Base-by-base conservation (phyloP, 2,888 invertebrate genomes). In the Cryptus viduatorius region DNA sequence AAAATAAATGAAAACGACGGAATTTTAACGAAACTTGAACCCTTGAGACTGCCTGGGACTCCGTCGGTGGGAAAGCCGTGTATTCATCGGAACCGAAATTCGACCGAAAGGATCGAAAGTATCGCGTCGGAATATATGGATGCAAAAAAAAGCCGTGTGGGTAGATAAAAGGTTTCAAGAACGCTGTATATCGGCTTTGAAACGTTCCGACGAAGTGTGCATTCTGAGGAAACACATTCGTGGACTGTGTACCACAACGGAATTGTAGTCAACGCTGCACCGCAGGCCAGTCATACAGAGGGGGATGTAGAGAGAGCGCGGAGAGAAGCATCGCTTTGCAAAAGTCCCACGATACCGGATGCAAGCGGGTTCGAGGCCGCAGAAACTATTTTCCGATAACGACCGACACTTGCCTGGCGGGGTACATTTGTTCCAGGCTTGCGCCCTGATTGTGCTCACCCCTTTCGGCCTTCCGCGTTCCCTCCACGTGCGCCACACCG, bases 301-400 rank as follows among this genome's bases (percentile, higher is more conserved):
- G 64, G 64, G 29, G 48, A 64, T 73, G 42, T 46, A n/a, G 64
- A 75, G 50, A 75, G 64, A 46, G 29, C 29, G 73, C 29, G 19
- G 73, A 64, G 79, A 29, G 69, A 44, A 65, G 14, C 67, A 59
- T 64, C 48, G 48, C 73, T 65, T 79, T 78, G 81, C 48, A 72
- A 82, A 76, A 71, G 78, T 53, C 56, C 61, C 69, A 73, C 50
- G 44, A 29, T 65, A 79, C 79, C 72, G 81, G 79, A 85, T 79
- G 83, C 79, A 77, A 75, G 79, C 77, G 82, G 73, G 78, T 80
- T 89, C 79, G 84, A 87, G 88, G 88, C 89, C 89, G 86, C 90
- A 89, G 87, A 90, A 91, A 90, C 90, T 90, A 91, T 90, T 92
- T 91, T 91, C 91, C 92, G 91, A 92, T 92, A 91, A 91, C 90